phyloP scores from a whole-genome alignment of 2,797 vertebrate species.

The Argentina silus region DNA sequence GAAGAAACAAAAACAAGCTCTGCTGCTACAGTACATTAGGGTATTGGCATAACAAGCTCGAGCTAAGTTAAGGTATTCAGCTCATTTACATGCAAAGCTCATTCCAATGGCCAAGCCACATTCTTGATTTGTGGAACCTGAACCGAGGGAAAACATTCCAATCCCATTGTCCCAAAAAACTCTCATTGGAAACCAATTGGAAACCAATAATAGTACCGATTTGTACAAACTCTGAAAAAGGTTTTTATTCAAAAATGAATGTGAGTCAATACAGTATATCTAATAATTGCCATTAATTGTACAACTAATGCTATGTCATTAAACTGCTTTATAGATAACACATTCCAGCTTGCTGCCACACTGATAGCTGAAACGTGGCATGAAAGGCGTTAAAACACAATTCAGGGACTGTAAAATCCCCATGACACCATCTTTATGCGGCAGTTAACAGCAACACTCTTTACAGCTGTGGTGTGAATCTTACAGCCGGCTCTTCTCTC shows the following conservation, averaged over 20 bases:
- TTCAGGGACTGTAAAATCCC: constrained; percentile 49
- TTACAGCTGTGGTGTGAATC: constrained; percentile 43
- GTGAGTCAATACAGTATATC: not conserved
- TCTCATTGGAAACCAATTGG: not conserved
- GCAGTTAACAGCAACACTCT: constrained; percentile 40
- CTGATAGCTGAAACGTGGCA: constrained; percentile 19
- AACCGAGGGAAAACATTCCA: constrained; percentile 19
- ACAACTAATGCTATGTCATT: not conserved
- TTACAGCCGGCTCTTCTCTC: not conserved
- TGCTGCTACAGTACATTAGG: constrained; percentile 33
- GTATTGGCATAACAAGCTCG: constrained; percentile 49
- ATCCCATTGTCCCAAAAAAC: not conserved
- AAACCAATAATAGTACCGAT: not conserved
- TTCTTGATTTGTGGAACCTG: constrained; percentile 20
- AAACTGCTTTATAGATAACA: constrained; percentile 10
- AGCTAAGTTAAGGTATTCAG: not conserved
- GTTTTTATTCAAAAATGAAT: not conserved
- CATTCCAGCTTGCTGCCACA: constrained; percentile 2
- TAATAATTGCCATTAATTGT: not conserved
- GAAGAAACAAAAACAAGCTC: constrained; percentile 57
- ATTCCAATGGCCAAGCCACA: constrained; percentile 12
- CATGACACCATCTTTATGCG: constrained; percentile 29
- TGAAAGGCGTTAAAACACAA: constrained; percentile 28
- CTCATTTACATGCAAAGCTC: constrained; percentile 47
- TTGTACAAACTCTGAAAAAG: not conserved